Evolutionary conservation across 2,797 vertebrate genomes (phyloP).

Genomic region (Dendrocincla tyrannina): DNA sequence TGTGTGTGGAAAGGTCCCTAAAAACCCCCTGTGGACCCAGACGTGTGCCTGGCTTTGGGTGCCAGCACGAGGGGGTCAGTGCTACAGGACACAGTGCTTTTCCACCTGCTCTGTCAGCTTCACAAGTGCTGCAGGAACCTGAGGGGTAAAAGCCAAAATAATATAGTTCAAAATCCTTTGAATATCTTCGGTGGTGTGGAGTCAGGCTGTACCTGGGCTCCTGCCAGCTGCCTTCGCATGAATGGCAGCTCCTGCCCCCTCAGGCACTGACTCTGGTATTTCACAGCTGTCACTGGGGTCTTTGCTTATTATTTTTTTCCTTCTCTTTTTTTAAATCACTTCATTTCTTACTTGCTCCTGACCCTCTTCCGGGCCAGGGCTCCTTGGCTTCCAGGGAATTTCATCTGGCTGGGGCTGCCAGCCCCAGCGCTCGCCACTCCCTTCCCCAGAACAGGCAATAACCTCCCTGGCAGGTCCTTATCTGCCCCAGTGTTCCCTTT

Average conservation of each 20-base stretch:
- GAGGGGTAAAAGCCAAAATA: not conserved
- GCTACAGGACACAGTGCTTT: not conserved
- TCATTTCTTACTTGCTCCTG: not conserved
- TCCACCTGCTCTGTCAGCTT: not conserved
- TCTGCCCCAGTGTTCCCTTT: not conserved
- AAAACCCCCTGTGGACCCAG: fast-evolving
- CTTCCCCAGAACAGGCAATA: not conserved
- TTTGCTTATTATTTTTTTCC: not conserved
- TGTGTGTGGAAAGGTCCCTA: not conserved
- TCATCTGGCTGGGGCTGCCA: not conserved
- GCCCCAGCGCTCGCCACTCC: not conserved
- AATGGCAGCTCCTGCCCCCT: not conserved
- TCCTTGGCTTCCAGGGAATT: not conserved
- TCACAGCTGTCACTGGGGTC: not conserved
- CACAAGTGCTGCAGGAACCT: not conserved
- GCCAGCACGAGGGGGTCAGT: fast-evolving
- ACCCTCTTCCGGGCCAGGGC: not conserved
- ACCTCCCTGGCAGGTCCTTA: not conserved
- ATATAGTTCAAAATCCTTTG: not conserved
- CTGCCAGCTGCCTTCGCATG: not conserved
- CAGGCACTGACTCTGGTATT: not conserved
- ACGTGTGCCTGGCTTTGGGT: fast-evolving
- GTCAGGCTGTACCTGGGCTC: not conserved
- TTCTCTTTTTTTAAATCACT: not conserved
- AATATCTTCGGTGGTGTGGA: not conserved